These are phyloP conservation scores for Lepidothrix coronata DNA, from an alignment of 2,113 vertebrate species.

Conservation along the genomic window DNA sequence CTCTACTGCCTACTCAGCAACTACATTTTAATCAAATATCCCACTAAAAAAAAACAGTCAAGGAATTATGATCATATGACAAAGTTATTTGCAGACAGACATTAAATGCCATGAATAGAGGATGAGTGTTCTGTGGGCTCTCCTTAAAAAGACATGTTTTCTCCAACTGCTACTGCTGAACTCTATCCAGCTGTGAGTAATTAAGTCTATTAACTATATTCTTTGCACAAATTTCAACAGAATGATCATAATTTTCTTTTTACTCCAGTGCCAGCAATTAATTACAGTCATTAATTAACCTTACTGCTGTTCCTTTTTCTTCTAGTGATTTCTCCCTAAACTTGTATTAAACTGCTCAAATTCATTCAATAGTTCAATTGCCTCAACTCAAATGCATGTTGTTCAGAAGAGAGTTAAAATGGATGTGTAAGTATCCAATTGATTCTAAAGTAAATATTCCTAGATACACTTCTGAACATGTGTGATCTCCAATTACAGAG, in stretches of 20 bases:
- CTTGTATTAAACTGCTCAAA: neutral
- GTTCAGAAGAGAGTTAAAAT: neutral
- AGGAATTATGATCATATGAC: neutral
- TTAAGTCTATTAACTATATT: neutral
- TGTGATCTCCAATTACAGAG: neutral
- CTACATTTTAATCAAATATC: neutral
- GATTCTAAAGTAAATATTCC: conserved; percentile 5
- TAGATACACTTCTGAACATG: neutral
- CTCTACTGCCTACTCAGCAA: neutral
- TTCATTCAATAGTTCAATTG: neutral
- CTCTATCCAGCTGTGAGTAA: neutral
- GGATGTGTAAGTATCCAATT: neutral
- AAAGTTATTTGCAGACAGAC: neutral
- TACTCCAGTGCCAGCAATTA: neutral
- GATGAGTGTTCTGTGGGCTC: neutral
- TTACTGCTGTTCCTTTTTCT: neutral
- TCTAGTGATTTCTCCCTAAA: neutral
- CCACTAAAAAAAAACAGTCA: neutral
- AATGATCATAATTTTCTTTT: neutral
- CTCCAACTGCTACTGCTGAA: neutral
- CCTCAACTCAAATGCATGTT: neutral
- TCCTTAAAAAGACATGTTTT: neutral
- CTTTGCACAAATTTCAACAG: neutral
- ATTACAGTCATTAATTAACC: neutral
- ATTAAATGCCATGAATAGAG: neutral